These are phyloP conservation scores for Chaetops frenatus DNA, from an alignment of 2,113 vertebrate species.

Conservation along the genomic window DNA sequence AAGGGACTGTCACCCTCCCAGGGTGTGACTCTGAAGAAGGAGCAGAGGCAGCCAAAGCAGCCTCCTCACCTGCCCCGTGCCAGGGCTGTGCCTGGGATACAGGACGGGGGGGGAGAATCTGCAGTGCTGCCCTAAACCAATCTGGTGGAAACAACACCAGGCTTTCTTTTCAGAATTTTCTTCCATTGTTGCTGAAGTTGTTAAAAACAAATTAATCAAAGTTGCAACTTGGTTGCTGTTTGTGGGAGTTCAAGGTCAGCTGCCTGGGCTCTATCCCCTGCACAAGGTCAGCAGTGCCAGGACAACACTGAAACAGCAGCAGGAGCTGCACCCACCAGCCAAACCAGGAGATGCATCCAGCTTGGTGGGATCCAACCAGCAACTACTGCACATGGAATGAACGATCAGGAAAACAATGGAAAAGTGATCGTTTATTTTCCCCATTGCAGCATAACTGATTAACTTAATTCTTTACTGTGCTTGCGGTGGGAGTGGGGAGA, in stretches of 20 bases:
- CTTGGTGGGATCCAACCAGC: rapidly evolving
- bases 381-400: rapidly evolving
- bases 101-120: rapidly evolving
- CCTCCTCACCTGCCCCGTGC: too few species aligned
- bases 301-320: rapidly evolving
- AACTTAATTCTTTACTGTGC: not conserved
- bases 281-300: not conserved
- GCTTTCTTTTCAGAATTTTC: rapidly evolving
- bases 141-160: rapidly evolving
- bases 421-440: not conserved
- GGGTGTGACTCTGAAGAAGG: not conserved
- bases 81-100: too few species aligned
- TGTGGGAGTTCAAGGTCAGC: not conserved
- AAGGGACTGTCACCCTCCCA: rapidly evolving
- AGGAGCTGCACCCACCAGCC: rapidly evolving
- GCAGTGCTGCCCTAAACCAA: not conserved
- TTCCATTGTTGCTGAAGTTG: not conserved
- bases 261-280: not conserved
- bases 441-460: rapidly evolving
- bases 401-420: not conserved
- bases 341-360: rapidly evolving
- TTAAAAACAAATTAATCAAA: not conserved
- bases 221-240: too few species aligned
- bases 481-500: rapidly evolving
- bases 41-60: not conserved